Evolutionary conservation across 2,888 invertebrate genomes (phyloP).

Genomic region (Erebia ligea): DNA sequence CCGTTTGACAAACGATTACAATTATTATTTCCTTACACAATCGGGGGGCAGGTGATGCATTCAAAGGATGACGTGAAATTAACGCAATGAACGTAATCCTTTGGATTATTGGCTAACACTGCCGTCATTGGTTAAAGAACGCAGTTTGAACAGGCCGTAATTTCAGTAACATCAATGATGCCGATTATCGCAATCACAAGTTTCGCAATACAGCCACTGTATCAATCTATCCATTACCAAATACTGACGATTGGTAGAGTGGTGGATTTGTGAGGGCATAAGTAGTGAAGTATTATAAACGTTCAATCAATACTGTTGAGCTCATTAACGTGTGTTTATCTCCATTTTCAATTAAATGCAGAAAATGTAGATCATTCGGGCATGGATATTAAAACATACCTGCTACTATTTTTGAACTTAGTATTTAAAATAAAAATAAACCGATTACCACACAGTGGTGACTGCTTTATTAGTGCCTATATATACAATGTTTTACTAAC

Average conservation of each 20-base stretch:
- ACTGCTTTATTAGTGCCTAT: constrained; percentile 69
- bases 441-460: constrained; percentile 65
- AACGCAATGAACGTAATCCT: too few relatives aligned
- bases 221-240: neutral
- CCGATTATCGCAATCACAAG: neutral
- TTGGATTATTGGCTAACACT: too few relatives aligned
- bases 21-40: too few relatives aligned
- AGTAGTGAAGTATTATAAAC: neutral
- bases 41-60: too few relatives aligned
- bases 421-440: constrained; percentile 48
- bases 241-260: neutral
- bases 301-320: neutral
- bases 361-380: neutral
- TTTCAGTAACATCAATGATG: neutral
- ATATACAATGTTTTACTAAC: constrained; percentile 46
- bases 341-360: neutral
- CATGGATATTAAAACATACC: neutral
- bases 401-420: neutral
- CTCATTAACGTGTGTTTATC: neutral
- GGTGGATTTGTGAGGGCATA: neutral
- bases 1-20: too few relatives aligned
- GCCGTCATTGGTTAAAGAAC: too few relatives aligned
- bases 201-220: neutral
- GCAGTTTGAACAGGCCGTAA: neutral
- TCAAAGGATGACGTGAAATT: too few relatives aligned